Base-by-base conservation (phyloP, 2,888 invertebrate species). In the Ectemnius lituratus region DNA sequence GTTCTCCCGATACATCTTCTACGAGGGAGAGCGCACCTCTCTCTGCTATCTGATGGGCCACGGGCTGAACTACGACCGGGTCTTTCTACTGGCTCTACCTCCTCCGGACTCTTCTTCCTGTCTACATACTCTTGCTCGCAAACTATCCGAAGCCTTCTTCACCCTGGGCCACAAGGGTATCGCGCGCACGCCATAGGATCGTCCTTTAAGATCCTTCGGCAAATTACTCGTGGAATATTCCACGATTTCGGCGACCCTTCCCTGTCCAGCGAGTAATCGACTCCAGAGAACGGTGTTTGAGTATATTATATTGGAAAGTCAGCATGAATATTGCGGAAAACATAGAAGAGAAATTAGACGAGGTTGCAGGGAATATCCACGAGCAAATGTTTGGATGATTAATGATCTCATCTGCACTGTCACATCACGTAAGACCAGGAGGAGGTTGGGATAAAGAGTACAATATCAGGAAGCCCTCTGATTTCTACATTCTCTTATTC, bases 11-110 rank as follows among this genome's bases (percentile, higher is more conserved):
- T 66, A 61, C 65, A 65, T 52, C 11, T 67, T 49, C 73, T 65
- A 56, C 62, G 59, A 59, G 27, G 14, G 57, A 49, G 73, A 70
- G 67, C 37, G 37, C 37, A 37, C 37, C 37, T 37, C 37, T 73
- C 67, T 76, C 74, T 80, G 79, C 81, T 87, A 87, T 87, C 88
- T 86, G 88, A 88, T 87, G 87, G 86, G 86, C 87, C 86, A 87
- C 82, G 74, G 87, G 86, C 87, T 87, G 84, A 88, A 87, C 88
- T 87, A 87, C 86, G 87, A 87, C 84, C 87, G 83, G 76, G 74
- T 75, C 73, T 79, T 78, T 79, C 73, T 77, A 56, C 60, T 27
- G 49, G 46, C 52, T 64, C 46, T 23, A 23, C 23, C 64, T 46
- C 62, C 60, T 67, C 47, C 61, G 28, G 64, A 23, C 56, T 59